These are phyloP conservation scores for Luffia ferchaultella DNA, from an alignment of 2,888 invertebrate species.

Conservation along the genomic window DNA sequence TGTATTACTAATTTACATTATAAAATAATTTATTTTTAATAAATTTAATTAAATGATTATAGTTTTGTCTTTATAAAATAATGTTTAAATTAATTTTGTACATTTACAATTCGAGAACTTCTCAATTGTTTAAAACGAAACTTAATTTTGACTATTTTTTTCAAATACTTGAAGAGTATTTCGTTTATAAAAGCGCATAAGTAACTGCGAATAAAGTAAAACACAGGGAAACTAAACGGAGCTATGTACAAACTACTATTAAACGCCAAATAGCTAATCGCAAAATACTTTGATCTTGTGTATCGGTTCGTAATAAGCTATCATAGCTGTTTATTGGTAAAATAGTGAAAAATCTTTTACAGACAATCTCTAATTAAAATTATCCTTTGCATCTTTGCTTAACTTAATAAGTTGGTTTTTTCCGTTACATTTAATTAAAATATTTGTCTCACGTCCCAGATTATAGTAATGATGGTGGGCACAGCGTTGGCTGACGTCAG, in stretches of 20 bases:
- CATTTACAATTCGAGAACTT: no score
- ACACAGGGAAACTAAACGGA: no score
- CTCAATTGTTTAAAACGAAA: no score
- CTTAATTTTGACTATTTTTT: no score
- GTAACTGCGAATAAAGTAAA: no score
- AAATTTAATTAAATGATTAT: background rate
- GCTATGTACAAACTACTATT: no score
- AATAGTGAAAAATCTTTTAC: background rate
- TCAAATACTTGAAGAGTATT: no score
- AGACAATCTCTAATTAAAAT: background rate
- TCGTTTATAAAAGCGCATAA: no score
- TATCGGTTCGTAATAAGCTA: background rate
- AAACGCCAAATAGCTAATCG: no score
- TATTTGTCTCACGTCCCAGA: no score
- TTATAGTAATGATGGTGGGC: slow-evolving; percentile 23
- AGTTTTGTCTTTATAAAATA: background rate
- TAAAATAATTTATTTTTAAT: background rate
- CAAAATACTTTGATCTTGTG: background rate
- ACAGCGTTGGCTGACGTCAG: slow-evolving; percentile 37
- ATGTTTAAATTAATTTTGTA: background rate
- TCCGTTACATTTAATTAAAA: background rate
- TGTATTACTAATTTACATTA: background rate
- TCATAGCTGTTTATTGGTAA: background rate
- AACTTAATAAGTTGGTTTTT: background rate
- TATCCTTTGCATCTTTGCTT: background rate